phyloP scores from a whole-genome alignment of 2,113 vertebrate genomes.

The Sylvietta virens region DNA sequence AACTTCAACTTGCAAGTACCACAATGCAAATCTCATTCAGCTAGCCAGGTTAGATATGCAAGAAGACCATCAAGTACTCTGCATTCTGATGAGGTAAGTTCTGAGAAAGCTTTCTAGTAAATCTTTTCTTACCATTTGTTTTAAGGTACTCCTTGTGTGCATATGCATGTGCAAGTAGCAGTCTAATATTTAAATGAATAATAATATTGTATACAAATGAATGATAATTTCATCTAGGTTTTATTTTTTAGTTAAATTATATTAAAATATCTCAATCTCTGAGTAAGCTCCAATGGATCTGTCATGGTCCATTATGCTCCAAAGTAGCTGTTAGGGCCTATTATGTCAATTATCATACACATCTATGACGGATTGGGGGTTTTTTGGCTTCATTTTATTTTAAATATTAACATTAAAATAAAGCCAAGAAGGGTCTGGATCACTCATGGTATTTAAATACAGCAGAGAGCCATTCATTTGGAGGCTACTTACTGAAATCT shows the following conservation, averaged over 20 bases:
- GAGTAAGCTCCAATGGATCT: constrained; percentile 11
- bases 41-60: not conserved
- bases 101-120: not conserved
- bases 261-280: not conserved
- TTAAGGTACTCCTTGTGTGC: not conserved
- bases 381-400: not conserved
- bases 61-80: not conserved
- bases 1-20: not conserved
- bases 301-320: constrained; percentile 12
- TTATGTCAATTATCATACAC: constrained; percentile 46
- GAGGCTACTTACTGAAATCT: not conserved
- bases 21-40: not conserved
- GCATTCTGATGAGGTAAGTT: not conserved
- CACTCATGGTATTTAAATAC: not conserved
- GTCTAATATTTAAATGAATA: not conserved
- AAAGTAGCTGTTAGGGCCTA: constrained; percentile 14
- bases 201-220: not conserved
- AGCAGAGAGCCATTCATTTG: not conserved
- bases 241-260: not conserved
- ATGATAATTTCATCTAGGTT: not conserved
- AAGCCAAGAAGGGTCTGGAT: not conserved
- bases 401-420: not conserved
- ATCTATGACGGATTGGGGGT: not conserved
- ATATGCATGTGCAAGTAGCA: not conserved
- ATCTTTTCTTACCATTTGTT: not conserved